These are phyloP conservation scores for Terebella lapidaria DNA, from an alignment of 2,888 invertebrate species.

Conservation along the genomic window DNA sequence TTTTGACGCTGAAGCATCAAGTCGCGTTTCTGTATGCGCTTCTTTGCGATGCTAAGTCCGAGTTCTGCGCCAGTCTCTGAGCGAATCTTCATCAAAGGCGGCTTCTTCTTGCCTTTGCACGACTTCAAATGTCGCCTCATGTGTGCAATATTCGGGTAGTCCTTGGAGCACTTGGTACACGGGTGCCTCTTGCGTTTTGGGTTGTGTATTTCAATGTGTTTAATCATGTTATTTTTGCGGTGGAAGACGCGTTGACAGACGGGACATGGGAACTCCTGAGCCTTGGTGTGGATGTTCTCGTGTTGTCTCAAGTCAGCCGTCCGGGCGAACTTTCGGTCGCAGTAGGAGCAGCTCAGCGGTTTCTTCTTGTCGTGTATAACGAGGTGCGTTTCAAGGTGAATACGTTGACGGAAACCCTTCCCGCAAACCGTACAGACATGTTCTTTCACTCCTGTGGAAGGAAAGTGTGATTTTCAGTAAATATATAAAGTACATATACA, in stretches of 20 bases:
- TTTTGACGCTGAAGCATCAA: too few relatives aligned
- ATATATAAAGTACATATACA: neutral
- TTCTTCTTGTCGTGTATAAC: conserved; percentile 38
- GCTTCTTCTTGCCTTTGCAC: neutral
- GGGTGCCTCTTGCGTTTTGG: conserved; percentile 34
- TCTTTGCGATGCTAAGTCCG: neutral
- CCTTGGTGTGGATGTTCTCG: conserved; percentile 37
- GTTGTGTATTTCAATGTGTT: conserved; percentile 38
- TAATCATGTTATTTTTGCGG: conserved; percentile 36
- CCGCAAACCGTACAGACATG: conserved; percentile 32
- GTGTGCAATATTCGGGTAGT: conserved; percentile 38
- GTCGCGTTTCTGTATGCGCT: neutral
- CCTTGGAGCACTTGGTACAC: conserved; percentile 34
- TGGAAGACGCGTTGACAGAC: conserved; percentile 29
- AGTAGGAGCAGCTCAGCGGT: conserved; percentile 35
- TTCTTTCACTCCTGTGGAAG: conserved; percentile 5
- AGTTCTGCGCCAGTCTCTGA: neutral
- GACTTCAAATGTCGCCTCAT: conserved; percentile 16
- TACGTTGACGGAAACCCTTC: conserved; percentile 40
- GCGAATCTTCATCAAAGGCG: neutral
- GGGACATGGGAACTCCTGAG: conserved; percentile 31
- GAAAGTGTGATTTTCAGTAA: neutral
- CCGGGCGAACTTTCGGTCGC: conserved; percentile 36
- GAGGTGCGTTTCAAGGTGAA: conserved; percentile 39
- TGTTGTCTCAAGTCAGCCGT: conserved; percentile 37